phyloP scores from a whole-genome alignment of 1,140 invertebrate genomes.

The Amyelois transitella region DNA sequence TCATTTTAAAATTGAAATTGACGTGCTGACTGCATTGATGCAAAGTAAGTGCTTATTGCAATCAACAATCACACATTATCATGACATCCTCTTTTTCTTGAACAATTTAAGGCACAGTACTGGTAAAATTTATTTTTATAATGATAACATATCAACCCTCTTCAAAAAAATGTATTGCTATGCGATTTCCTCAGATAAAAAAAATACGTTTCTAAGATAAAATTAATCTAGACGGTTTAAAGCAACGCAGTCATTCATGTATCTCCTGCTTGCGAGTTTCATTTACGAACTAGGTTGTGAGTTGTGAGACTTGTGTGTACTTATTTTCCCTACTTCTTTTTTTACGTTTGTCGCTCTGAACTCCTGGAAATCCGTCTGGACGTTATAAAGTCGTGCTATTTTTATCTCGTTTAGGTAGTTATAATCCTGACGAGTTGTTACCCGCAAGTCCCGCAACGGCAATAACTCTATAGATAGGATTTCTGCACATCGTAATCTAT shows the following conservation, averaged over 20 bases:
- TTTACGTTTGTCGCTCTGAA: constrained; percentile 50
- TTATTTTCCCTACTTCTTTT: constrained; percentile 31
- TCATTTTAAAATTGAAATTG: constrained; percentile 62
- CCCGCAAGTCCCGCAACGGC: background rate
- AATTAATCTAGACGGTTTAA: too few relatives aligned
- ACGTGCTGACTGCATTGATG: constrained; percentile 62
- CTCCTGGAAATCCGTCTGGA: constrained; percentile 61
- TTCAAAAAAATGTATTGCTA: too few relatives aligned
- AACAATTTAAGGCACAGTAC: background rate
- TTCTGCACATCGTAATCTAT: too few relatives aligned
- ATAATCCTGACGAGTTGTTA: background rate
- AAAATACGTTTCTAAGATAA: constrained; percentile 12
- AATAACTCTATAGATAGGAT: background rate
- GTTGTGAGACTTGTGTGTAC: too few relatives aligned
- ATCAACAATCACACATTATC: constrained; percentile 60
- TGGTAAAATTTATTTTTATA: too few relatives aligned
- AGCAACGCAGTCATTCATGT: too few relatives aligned
- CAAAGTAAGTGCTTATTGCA: constrained; percentile 64
- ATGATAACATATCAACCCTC: too few relatives aligned
- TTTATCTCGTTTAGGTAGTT: constrained; percentile 27
- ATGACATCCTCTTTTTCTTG: constrained; percentile 59
- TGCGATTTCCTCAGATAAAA: background rate
- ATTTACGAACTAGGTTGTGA: background rate
- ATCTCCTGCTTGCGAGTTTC: background rate
- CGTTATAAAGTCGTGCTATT: constrained; percentile 42